phyloP scores from a whole-genome alignment of 2,797 vertebrate species.

The Phrynocephalus vlangalii region DNA sequence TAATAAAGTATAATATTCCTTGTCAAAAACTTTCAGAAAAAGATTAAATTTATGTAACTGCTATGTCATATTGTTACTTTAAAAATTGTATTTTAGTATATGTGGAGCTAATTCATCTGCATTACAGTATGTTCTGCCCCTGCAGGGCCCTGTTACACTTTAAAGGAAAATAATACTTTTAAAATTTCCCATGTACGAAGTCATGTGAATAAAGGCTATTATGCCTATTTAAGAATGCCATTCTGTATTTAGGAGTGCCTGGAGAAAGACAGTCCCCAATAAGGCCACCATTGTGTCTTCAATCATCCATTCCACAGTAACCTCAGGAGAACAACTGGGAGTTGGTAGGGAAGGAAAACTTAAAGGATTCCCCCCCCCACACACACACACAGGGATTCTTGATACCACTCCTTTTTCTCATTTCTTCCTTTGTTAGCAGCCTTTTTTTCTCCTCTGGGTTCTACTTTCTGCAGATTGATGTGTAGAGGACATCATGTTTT shows the following conservation, averaged over 20 bases:
- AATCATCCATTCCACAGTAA: background rate
- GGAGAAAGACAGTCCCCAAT: background rate
- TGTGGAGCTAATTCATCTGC: conserved; percentile 10
- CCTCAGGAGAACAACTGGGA: too few relatives aligned
- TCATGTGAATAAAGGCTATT: conserved; percentile 15
- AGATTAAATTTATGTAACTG: background rate
- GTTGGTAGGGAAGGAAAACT: too few relatives aligned
- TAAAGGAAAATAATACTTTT: background rate
- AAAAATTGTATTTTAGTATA: background rate
- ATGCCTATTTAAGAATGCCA: background rate
- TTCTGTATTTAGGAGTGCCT: background rate
- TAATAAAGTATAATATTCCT: background rate
- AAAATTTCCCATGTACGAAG: background rate
- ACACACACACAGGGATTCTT: too few relatives aligned
- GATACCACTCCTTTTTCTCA: too few relatives aligned
- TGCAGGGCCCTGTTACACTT: background rate
- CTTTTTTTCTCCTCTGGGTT: too few relatives aligned
- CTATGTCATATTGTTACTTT: background rate
- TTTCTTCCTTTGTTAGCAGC: too few relatives aligned
- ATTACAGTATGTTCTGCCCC: background rate
- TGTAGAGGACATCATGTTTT: too few relatives aligned
- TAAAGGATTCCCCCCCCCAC: too few relatives aligned
- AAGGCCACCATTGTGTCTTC: too few relatives aligned
- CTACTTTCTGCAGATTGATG: too few relatives aligned
- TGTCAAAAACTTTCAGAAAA: conserved; percentile 4